These are phyloP conservation scores for Empis livida DNA, from an alignment of 2,888 invertebrate genomes.

Conservation along the genomic window DNA sequence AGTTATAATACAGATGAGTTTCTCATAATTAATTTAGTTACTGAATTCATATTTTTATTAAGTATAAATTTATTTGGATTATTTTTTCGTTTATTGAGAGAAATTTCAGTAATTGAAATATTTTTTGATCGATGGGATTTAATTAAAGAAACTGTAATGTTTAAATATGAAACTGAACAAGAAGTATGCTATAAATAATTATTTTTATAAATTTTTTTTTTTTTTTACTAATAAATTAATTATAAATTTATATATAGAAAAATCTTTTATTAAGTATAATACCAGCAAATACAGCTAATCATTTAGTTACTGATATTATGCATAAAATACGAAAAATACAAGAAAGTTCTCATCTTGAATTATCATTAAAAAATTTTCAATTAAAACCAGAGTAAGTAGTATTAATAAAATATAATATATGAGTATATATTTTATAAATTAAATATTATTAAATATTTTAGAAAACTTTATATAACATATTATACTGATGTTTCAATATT, in stretches of 20 bases:
- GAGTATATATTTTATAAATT: too few species aligned
- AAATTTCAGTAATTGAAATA: conserved; percentile 65
- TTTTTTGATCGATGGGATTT: conserved; percentile 73
- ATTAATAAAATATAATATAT: too few species aligned
- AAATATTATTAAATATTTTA: too few species aligned
- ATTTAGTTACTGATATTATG: not conserved
- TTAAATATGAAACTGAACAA: conserved; percentile 67
- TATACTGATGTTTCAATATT: conserved; percentile 74
- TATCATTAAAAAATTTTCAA: not conserved
- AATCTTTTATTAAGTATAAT: conserved; percentile 68
- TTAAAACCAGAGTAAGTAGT: too few species aligned
- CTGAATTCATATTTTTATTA: too few species aligned
- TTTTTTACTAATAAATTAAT: too few species aligned
- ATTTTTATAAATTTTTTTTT: too few species aligned
- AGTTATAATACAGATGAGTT: conserved; percentile 13
- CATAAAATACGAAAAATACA: too few species aligned
- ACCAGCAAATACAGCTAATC: conserved; percentile 57
- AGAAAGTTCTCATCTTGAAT: not conserved
- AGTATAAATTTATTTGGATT: conserved; percentile 43
- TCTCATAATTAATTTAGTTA: not conserved
- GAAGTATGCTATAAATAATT: conserved; percentile 32
- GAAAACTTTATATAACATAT: conserved; percentile 67
- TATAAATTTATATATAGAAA: conserved; percentile 44
- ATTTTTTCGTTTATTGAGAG: conserved; percentile 70
- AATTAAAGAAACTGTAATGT: conserved; percentile 62